A percentile compares a stretch with the other conserved stretches of the same genome.
phyloP scores from a whole-genome alignment of 2,888 invertebrate species.

The Habrosyne pyritoides region DNA sequence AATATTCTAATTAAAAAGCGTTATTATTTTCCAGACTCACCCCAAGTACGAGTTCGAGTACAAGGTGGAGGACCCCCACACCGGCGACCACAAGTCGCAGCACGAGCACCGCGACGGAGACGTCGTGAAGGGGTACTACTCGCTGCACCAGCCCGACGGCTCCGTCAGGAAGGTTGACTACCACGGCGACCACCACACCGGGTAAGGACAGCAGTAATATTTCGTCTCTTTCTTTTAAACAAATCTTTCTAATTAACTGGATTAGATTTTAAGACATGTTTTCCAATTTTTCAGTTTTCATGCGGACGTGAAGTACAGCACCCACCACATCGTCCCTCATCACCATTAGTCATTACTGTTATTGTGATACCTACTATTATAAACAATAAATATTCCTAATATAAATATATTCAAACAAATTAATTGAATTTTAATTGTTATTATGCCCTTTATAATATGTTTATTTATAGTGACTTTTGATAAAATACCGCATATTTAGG shows the following conservation, averaged over 20 bases:
- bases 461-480: no score
- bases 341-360: no score
- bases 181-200: conserved; percentile 44
- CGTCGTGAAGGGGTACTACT: conserved; percentile 82
- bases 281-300: conserved; percentile 21
- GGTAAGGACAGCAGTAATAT: conserved; percentile 35
- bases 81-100: conserved; percentile 80
- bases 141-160: conserved; percentile 78
- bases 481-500: no score
- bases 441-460: no score
- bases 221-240: neutral
- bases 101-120: conserved; percentile 80
- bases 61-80: conserved; percentile 80
- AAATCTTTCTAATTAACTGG: neutral
- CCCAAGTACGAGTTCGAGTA: conserved; percentile 53
- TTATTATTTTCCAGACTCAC: conserved; percentile 40
- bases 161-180: conserved; percentile 61
- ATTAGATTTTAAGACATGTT: neutral
- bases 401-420: no score
- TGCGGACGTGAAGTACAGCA: conserved; percentile 50
- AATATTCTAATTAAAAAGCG: neutral
- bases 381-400: neutral
- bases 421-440: no score
- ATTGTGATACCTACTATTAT: no score
- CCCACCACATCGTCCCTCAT: conserved; percentile 6